Evolutionary conservation across 2,888 invertebrate genomes (phyloP).

Genomic region (Imbricaverruca yamaguchii): DNA sequence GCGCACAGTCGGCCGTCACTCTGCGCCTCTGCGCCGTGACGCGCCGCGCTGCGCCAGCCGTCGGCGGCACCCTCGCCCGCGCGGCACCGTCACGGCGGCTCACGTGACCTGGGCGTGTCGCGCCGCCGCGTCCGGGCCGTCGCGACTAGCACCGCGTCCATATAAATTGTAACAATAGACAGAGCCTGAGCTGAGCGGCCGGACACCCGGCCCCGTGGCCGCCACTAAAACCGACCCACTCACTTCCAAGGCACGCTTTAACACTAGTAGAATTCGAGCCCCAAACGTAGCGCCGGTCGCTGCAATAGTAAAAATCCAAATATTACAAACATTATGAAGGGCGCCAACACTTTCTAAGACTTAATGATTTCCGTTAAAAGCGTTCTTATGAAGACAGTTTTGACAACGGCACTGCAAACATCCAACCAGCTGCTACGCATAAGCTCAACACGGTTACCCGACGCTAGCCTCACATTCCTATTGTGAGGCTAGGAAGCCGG

Average conservation of each 20-base stretch:
- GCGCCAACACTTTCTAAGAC: not conserved
- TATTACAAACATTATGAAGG: slow-evolving; percentile 18
- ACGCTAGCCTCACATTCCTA: not conserved
- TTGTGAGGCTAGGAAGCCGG: not conserved
- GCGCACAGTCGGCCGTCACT: not conserved
- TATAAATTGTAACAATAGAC: slow-evolving; percentile 1
- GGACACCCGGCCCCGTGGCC: not conserved
- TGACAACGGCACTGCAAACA: not conserved
- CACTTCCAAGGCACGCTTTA: slow-evolving; percentile 15
- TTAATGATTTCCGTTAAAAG: slow-evolving; percentile 4
- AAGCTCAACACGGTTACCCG: slow-evolving; percentile 1
- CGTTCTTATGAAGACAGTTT: slow-evolving; percentile 16
- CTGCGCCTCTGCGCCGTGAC: too few species aligned
- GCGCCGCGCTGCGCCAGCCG: too few species aligned
- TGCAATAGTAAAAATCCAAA: not conserved
- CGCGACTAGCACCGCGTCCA: too few species aligned
- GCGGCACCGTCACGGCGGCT: too few species aligned
- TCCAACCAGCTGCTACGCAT: not conserved
- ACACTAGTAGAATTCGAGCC: slow-evolving; percentile 6
- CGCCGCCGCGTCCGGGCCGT: too few species aligned
- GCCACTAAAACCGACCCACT: not conserved
- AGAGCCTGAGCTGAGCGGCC: not conserved
- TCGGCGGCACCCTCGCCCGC: too few species aligned
- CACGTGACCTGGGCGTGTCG: too few species aligned
- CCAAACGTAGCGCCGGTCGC: not conserved